These are phyloP conservation scores for Cosmia trapezina DNA, from an alignment of 2,888 invertebrate genomes.

Conservation along the genomic window DNA sequence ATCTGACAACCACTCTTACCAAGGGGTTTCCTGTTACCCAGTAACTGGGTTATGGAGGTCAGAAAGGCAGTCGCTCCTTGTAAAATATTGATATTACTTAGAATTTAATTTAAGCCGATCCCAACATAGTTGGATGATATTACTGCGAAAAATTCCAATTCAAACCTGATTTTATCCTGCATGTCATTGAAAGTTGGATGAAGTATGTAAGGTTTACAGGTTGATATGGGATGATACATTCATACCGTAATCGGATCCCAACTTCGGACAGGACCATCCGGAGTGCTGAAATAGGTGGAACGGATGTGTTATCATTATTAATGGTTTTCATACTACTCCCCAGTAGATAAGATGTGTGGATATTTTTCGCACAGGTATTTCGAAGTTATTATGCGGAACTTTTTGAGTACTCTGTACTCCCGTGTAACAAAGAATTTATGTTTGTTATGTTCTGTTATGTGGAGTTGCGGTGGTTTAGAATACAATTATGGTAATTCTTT, in stretches of 20 bases:
- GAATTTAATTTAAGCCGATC: too few species aligned
- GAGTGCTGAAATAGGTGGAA: conserved; percentile 65
- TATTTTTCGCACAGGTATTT: conserved; percentile 58
- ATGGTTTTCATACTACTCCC: conserved; percentile 62
- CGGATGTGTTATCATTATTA: conserved; percentile 67
- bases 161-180: conserved; percentile 45
- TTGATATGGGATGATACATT: conserved; percentile 66
- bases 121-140: background rate
- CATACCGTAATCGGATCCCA: conserved; percentile 60
- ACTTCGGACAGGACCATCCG: conserved; percentile 60
- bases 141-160: conserved; percentile 29
- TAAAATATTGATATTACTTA: too few species aligned
- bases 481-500: conserved; percentile 52
- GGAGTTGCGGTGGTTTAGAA: conserved; percentile 46
- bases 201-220: conserved; percentile 41
- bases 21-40: background rate
- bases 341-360: conserved; percentile 49
- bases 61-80: background rate
- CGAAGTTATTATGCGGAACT: conserved; percentile 59
- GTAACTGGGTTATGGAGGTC: background rate
- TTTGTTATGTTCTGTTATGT: conserved; percentile 45
- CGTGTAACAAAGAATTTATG: conserved; percentile 55
- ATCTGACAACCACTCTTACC: background rate
- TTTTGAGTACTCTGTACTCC: conserved; percentile 45
- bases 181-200: conserved; percentile 53